Percentiles rank a stretch among this genome's conserved stretches.
phyloP scores from a whole-genome alignment of 2,113 vertebrate species.

The Anguilla rostrata region DNA sequence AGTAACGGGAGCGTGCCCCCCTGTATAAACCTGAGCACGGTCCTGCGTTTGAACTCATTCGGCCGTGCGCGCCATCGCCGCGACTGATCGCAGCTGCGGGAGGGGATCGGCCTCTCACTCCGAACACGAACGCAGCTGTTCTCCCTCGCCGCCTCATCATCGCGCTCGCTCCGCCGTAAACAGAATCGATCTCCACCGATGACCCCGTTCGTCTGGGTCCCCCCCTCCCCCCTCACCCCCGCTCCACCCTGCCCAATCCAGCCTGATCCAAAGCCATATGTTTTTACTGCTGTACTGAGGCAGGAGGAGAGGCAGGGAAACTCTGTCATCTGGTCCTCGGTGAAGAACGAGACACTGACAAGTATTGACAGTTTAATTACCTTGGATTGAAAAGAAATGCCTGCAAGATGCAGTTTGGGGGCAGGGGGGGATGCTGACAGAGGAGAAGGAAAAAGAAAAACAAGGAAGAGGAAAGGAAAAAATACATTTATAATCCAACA shows the following conservation, averaged over 20 bases:
- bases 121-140: background rate
- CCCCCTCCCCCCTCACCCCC: too few species aligned
- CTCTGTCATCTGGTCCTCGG: slow-evolving; percentile 39
- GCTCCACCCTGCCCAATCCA: background rate
- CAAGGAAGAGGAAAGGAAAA: background rate
- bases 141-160: background rate
- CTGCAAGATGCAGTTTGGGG: slow-evolving; percentile 12
- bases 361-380: slow-evolving; percentile 47
- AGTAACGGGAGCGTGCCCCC: background rate
- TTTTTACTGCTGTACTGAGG: background rate
- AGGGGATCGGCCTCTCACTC: too few species aligned
- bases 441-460: slow-evolving; percentile 15
- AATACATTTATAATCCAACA: background rate
- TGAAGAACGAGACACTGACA: slow-evolving; percentile 30
- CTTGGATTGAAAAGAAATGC: slow-evolving; percentile 32
- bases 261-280: background rate
- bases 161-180: background rate
- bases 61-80: background rate
- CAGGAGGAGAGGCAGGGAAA: slow-evolving; percentile 26
- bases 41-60: background rate
- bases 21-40: background rate
- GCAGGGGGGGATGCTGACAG: slow-evolving; percentile 29
- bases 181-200: background rate
- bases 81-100: background rate
- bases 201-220: background rate